A percentile compares a stretch with the other conserved stretches of the same genome.
Evolutionary conservation across 2,888 invertebrate species (phyloP).

Genomic region (Drosophila sordidapex): DNA sequence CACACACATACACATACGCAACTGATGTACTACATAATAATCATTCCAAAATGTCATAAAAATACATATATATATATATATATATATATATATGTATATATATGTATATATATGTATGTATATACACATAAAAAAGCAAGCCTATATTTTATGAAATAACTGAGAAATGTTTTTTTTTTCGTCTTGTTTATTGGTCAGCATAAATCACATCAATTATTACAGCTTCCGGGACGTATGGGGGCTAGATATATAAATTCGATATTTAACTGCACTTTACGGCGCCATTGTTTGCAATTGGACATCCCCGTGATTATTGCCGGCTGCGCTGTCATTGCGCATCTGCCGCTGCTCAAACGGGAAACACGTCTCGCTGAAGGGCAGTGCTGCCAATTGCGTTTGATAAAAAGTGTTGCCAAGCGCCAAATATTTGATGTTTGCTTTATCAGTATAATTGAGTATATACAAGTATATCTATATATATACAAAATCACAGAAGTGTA

Average conservation of each 20-base stretch:
- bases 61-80: slow-evolving; percentile 24
- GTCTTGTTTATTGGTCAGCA: background rate
- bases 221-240: background rate
- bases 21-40: slow-evolving; percentile 73
- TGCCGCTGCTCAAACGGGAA: background rate
- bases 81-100: slow-evolving; percentile 6
- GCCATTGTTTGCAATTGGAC: slow-evolving; percentile 20
- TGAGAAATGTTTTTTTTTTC: slow-evolving; percentile 13
- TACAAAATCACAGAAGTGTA: background rate
- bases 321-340: slow-evolving; percentile 1
- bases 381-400: background rate
- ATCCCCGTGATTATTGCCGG: slow-evolving; percentile 25
- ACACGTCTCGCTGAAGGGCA: background rate
- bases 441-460: too few relatives aligned
- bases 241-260: background rate
- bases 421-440: background rate
- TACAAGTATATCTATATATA: background rate
- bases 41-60: slow-evolving; percentile 77
- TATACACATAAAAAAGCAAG: slow-evolving; percentile 29
- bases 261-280: background rate
- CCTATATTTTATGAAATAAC: slow-evolving; percentile 64
- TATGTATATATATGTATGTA: slow-evolving; percentile 14
- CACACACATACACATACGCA: slow-evolving; percentile 21
- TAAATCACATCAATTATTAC: background rate
- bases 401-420: background rate